Conservation (phyloP, 92 coral and sea anemone species). For the Palythoa heliodiscus region DNA sequence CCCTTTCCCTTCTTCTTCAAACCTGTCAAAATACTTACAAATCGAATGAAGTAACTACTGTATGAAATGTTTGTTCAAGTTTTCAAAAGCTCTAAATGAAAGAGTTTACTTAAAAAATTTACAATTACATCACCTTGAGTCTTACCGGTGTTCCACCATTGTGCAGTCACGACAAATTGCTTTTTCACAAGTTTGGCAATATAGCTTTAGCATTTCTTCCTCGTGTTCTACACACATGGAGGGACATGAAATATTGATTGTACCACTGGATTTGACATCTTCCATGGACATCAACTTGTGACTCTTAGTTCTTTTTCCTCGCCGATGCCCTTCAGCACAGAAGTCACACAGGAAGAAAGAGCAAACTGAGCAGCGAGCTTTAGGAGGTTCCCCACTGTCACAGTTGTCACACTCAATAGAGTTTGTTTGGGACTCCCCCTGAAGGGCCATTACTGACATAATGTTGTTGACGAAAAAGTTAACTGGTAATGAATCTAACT, state of each 20-base stretch:
- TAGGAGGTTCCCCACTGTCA: constrained; percentile 62
- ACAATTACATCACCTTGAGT: not conserved
- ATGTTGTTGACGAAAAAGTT: constrained; percentile 61
- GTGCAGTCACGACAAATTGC: constrained; percentile 83
- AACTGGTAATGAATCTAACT: constrained; percentile 42
- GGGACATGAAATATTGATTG: constrained; percentile 55
- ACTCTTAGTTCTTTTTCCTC: constrained; percentile 50
- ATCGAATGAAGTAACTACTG: too few species aligned
- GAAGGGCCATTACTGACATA: constrained; percentile 50
- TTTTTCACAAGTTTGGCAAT: constrained; percentile 74
- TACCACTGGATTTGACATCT: constrained; percentile 50
- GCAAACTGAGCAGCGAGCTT: constrained; percentile 67
- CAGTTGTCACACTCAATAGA: constrained; percentile 68
- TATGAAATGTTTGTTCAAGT: too few species aligned
- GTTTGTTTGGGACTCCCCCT: not conserved
- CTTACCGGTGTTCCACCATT: constrained; percentile 72
- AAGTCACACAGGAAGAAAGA: constrained; percentile 65
- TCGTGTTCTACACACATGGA: constrained; percentile 64
- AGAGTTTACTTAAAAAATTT: too few species aligned
- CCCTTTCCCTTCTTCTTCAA: too few species aligned
- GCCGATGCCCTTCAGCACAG: constrained; percentile 67
- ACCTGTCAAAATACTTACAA: too few species aligned
- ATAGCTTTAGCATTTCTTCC: constrained; percentile 69
- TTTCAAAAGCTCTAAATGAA: too few species aligned
- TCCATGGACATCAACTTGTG: constrained; percentile 68